These are phyloP conservation scores for Mionectes olivaceus DNA, from an alignment of 2,797 vertebrate species.

Conservation along the genomic window DNA sequence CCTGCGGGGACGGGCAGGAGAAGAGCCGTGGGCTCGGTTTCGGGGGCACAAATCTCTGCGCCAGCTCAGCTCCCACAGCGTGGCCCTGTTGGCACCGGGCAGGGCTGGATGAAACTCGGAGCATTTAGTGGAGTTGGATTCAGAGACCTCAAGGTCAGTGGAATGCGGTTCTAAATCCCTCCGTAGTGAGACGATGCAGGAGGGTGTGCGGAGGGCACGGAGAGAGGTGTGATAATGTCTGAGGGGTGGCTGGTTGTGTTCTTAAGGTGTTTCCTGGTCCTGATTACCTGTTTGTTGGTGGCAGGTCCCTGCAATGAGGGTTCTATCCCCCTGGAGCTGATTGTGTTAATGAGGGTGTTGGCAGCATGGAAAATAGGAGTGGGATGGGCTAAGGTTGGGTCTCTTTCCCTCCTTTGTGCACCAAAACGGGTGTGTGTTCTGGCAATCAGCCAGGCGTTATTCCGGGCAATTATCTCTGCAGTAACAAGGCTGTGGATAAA, in stretches of 20 bases:
- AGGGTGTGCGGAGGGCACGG: background rate
- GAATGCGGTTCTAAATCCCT: background rate
- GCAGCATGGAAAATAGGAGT: background rate
- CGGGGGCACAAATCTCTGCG: background rate
- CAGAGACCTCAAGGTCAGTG: background rate
- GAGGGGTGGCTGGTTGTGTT: background rate
- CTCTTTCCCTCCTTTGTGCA: background rate
- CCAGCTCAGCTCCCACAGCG: fast-evolving
- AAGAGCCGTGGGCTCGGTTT: background rate
- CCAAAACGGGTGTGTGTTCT: background rate
- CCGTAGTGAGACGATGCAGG: background rate
- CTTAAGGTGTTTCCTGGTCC: background rate
- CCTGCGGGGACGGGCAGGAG: background rate
- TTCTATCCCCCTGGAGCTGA: background rate
- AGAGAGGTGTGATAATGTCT: fast-evolving
- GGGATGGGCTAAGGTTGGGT: background rate
- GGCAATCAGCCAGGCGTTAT: background rate
- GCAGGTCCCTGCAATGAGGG: background rate
- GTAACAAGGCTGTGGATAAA: background rate
- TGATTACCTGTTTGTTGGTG: background rate
- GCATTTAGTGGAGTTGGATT: background rate
- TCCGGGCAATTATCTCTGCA: background rate
- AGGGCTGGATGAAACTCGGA: background rate
- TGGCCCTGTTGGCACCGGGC: background rate
- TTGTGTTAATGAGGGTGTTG: background rate